Evolutionary conservation across 2,888 invertebrate species (phyloP), one percentile per base, ranked within the genome.

Genomic region (Eupeodes luniger): DNA sequence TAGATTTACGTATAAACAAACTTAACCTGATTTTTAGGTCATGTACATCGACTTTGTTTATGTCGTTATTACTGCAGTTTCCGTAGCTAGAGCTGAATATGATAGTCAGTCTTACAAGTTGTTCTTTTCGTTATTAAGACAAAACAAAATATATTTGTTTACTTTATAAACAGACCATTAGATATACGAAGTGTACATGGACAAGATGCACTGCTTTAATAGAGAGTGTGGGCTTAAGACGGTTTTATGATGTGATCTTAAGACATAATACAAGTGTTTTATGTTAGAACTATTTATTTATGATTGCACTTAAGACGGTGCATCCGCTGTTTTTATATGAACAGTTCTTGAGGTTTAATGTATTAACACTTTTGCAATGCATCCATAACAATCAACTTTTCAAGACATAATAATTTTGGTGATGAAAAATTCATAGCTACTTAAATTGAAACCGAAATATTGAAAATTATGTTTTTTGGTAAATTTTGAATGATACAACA

Each of bases 21-120:
- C 78, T 85, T 85, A 88, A 88, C 88, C 88, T 85, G 88, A 77
- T 81, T 88, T 85, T 88, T 88, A 85, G 88, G 88, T 85, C 88
- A 88, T 88, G 88, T 85, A 85, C 88, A 74, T 81, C 88, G 64
- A 81, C 77, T 88, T 88, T 88, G 77, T 61, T 79, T 55, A 40
- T 40, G 78, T 82, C 75, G 79, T 16, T 72, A 64, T 81, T 70
- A 19, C 62, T 74, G 84, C 81, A 81, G 84, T 88, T 88, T 88
- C 88, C 88, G 88, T 64, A 78, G 81, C 88, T 74, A 27, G 62
- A 27, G 67, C 81, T 75, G 51, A 57, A 47, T 12, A 77, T 57
- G 1, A 0, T 6, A 40, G 44, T 19, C 1, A 10, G 7, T 49
- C 5, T n/a, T 27, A 64, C 74, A 40, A 78, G 36, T 49, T 69